Percentiles rank a stretch among this genome's conserved stretches.
These are phyloP conservation scores for Carassius gibelio DNA, from an alignment of 2,113 vertebrate genomes.

Conservation along the genomic window DNA sequence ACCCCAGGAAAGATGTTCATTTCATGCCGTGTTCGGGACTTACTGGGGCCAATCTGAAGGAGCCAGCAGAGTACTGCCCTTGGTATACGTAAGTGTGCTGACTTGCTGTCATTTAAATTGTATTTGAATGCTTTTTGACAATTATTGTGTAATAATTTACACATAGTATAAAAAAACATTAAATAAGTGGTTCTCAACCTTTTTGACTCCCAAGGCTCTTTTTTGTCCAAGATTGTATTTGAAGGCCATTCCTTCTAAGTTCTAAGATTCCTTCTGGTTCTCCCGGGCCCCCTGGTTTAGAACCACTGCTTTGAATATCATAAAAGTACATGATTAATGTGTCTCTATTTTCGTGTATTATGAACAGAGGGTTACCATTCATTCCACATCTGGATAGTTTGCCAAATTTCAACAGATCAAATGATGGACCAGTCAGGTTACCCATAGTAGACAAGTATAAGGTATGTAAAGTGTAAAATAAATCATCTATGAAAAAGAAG, in stretches of 20 bases:
- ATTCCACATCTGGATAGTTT: constrained; percentile 91
- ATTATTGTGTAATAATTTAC: too few relatives aligned
- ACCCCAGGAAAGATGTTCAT: constrained; percentile 91
- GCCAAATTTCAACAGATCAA: constrained; percentile 88
- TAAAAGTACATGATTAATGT: neutral
- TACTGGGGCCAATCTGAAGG: constrained; percentile 89
- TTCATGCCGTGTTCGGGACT: constrained; percentile 92
- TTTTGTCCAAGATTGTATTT: too few relatives aligned
- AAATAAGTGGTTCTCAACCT: neutral
- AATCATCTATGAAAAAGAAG: too few relatives aligned
- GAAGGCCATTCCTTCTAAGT: neutral
- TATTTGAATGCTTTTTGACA: neutral
- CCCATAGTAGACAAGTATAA: constrained; percentile 93
- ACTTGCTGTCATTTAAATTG: neutral
- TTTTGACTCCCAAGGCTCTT: too few relatives aligned
- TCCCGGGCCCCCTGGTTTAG: neutral
- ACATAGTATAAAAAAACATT: neutral
- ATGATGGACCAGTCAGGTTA: constrained; percentile 88
- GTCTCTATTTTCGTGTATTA: constrained; percentile 39
- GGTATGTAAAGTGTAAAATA: constrained; percentile 66
- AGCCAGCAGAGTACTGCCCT: constrained; percentile 83
- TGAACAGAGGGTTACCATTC: constrained; percentile 85
- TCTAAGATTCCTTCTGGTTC: neutral
- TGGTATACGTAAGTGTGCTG: constrained; percentile 86
- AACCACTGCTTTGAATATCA: neutral